These are phyloP conservation scores for Pseudachorutes palmiensis DNA, from an alignment of 1,140 invertebrate species.

Conservation along the genomic window DNA sequence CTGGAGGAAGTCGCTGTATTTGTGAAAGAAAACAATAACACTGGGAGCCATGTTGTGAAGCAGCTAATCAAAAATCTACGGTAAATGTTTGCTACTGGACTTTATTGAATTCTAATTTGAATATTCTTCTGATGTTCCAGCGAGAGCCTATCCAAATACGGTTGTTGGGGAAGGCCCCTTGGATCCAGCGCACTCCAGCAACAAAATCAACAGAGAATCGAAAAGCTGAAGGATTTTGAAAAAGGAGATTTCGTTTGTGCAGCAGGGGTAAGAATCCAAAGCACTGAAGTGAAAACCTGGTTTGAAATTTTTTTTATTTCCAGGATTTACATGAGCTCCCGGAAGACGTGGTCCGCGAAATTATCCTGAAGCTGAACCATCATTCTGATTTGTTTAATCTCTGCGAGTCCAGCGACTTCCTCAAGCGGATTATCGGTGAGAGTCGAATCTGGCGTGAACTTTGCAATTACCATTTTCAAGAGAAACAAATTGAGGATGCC, in stretches of 20 bases:
- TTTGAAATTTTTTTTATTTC: slow-evolving; percentile 50
- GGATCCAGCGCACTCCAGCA: slow-evolving; percentile 83
- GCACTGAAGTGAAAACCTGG: not conserved
- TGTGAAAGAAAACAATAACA: slow-evolving; percentile 25
- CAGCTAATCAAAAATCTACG: not conserved
- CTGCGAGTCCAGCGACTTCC: slow-evolving; percentile 59
- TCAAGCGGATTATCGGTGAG: slow-evolving; percentile 74
- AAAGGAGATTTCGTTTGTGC: slow-evolving; percentile 11
- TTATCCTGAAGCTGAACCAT: slow-evolving; percentile 79
- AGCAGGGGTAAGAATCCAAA: slow-evolving; percentile 10
- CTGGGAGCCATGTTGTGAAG: slow-evolving; percentile 10
- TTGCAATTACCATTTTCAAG: slow-evolving; percentile 83
- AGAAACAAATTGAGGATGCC: slow-evolving; percentile 61
- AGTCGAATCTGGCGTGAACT: slow-evolving; percentile 85
- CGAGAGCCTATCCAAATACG: slow-evolving; percentile 22
- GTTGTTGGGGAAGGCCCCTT: slow-evolving; percentile 69
- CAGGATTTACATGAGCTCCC: slow-evolving; percentile 84
- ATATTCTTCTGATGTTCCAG: slow-evolving; percentile 21
- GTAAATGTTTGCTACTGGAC: not conserved
- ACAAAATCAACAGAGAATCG: slow-evolving; percentile 72
- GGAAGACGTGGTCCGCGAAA: slow-evolving; percentile 83
- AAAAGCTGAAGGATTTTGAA: slow-evolving; percentile 40
- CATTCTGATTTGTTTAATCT: slow-evolving; percentile 77
- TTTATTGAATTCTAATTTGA: not conserved
- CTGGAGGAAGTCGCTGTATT: slow-evolving; percentile 44